A percentile compares a stretch with the other conserved stretches of the same genome.
phyloP scores from a whole-genome alignment of 2,888 invertebrate genomes.

The Mesoligia furuncula region DNA sequence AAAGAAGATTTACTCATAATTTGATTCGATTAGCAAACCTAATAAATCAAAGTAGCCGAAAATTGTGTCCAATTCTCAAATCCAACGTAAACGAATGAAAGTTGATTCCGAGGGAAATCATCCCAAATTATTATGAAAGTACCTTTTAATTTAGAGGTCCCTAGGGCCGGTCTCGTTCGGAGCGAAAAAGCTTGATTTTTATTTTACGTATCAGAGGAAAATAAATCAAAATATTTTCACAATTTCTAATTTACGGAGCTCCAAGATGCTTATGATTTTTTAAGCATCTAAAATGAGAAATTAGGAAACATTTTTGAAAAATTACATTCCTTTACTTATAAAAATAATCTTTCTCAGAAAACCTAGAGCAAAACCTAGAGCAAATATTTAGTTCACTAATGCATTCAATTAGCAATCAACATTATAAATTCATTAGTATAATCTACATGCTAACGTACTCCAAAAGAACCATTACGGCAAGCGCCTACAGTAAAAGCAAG shows the following conservation, averaged over 20 bases:
- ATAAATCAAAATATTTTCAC: slow-evolving; percentile 65
- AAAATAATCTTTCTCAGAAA: background rate
- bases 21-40: slow-evolving; percentile 40
- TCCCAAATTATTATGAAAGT: slow-evolving; percentile 66
- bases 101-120: slow-evolving; percentile 65
- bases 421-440: slow-evolving; percentile 32
- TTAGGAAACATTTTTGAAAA: background rate
- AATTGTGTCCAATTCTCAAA: slow-evolving; percentile 54
- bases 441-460: slow-evolving; percentile 7
- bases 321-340: background rate
- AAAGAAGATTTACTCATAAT: slow-evolving; percentile 33
- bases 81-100: slow-evolving; percentile 54
- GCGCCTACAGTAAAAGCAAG: slow-evolving; percentile 51
- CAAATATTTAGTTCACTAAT: background rate
- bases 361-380: background rate
- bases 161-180: slow-evolving; percentile 49
- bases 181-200: slow-evolving; percentile 55
- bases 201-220: slow-evolving; percentile 61
- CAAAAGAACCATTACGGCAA: slow-evolving; percentile 46
- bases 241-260: slow-evolving; percentile 59
- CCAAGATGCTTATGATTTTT: slow-evolving; percentile 45
- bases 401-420: slow-evolving; percentile 22
- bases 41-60: slow-evolving; percentile 41
- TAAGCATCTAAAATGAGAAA: slow-evolving; percentile 22
- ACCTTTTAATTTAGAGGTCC: slow-evolving; percentile 65